Evolutionary conservation across 2,888 invertebrate genomes (phyloP), one percentile per base, ranked within the genome.

Genomic region (Pachycephus smyrnensis): DNA sequence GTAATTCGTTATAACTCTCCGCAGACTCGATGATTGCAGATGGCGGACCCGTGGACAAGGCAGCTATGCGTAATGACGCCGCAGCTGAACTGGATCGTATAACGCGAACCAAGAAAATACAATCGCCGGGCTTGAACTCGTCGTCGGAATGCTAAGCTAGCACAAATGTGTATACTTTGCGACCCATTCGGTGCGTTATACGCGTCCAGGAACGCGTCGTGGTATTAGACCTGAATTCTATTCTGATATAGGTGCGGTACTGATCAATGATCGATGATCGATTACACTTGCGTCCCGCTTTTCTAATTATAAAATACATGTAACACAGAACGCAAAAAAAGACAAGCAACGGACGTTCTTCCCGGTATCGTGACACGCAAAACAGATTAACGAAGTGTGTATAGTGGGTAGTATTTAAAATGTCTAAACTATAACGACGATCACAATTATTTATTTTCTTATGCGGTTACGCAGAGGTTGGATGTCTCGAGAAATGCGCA

Each of bases 71-170:
- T 81, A 96, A 97, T 31, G 98, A 98, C 92, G 98, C 98, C 68
- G 97, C 97, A 36, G 98, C 98, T 12, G 98, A 98, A 92, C 93
- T 98, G 69, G 98, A 98, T 92, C 95, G 98, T 84, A 94, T 98
- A 89, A 96, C 97, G 82, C 94, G 96, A 86, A 95, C 94, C 85
- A 95, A 95, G 91, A 93, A 93, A 85, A 88, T 92, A 35, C 91
- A 92, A 80, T 92, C 93, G 73, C 83, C 86, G 1, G 90, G 91
- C 80, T 82, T 89, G 69, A 90, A 90, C 78, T 87, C 88, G 1
- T 89, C 89, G 15, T 88, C 87, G 68, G 90, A 90, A 79, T 89
- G 89, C 84, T 89, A 84, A 88, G 55, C 36, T 30, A 73, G 74
- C 36, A 33, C n/a, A 73, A 23, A 73, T 23, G 32, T 71, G 32